These are phyloP conservation scores for Vultur gryphus DNA, from an alignment of 2,797 vertebrate species.

Conservation along the genomic window DNA sequence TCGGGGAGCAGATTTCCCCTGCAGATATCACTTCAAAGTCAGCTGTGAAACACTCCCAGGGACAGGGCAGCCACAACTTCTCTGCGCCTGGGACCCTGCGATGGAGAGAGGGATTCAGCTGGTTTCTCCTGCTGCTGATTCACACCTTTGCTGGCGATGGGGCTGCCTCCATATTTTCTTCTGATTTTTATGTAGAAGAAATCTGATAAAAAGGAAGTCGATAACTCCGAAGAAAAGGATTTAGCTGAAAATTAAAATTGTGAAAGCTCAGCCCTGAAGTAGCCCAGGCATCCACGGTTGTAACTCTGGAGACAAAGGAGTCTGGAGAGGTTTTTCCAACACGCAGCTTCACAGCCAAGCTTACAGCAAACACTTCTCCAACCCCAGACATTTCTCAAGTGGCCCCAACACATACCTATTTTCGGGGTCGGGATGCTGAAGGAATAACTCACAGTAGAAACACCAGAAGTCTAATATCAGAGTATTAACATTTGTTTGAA, in stretches of 20 bases:
- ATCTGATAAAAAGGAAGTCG: neutral
- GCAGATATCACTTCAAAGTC: neutral
- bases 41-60: neutral
- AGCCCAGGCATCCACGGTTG: accelerated
- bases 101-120: neutral
- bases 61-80: neutral
- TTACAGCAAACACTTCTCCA: neutral
- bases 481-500: neutral
- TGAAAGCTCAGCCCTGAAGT: neutral
- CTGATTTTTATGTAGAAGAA: neutral
- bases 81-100: neutral
- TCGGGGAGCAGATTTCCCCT: neutral
- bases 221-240: neutral
- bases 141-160: neutral
- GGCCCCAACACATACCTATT: neutral
- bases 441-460: neutral
- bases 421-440: neutral
- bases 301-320: neutral
- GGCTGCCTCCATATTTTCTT: neutral
- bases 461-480: neutral
- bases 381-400: neutral
- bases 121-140: neutral
- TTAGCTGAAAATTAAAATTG: neutral
- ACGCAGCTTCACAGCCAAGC: neutral
- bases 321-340: neutral